Percentiles rank a stretch among this genome's conserved stretches.
Conservation (phyloP, 2,888 invertebrate species). For the Lathronympha strigana region DNA sequence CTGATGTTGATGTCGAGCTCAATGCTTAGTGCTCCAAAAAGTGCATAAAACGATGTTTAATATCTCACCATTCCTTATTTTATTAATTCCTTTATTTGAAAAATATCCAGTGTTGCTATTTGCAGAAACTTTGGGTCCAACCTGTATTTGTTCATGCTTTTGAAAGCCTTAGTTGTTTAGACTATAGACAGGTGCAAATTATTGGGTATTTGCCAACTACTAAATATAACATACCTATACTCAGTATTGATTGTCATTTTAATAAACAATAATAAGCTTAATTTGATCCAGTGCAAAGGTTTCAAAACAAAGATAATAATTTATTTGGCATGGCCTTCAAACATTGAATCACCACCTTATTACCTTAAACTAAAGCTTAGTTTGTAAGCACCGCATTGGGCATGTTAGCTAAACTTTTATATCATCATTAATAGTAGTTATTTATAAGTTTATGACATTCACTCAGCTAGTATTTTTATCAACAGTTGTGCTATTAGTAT, state of each 20-base stretch:
- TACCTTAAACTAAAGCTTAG: not conserved
- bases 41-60: too few relatives aligned
- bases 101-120: too few relatives aligned
- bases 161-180: not conserved
- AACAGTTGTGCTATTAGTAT: not conserved
- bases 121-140: too few relatives aligned
- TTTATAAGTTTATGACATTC: not conserved
- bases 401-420: not conserved
- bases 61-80: too few relatives aligned
- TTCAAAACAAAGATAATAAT: not conserved
- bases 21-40: too few relatives aligned
- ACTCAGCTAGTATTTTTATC: not conserved
- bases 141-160: too few relatives aligned
- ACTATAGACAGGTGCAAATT: not conserved
- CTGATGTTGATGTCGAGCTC: too few relatives aligned
- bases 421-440: not conserved
- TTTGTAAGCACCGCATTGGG: not conserved
- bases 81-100: too few relatives aligned
- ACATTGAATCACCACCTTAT: not conserved
- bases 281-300: not conserved
- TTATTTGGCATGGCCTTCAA: not conserved
- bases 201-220: constrained; percentile 10
- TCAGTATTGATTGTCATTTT: not conserved
- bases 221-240: not conserved
- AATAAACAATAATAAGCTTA: constrained; percentile 5